A percentile compares a stretch with the other conserved stretches of the same genome.
These are phyloP conservation scores for Neotoma lepida DNA, from an alignment of 2,113 vertebrate genomes.

Conservation along the genomic window DNA sequence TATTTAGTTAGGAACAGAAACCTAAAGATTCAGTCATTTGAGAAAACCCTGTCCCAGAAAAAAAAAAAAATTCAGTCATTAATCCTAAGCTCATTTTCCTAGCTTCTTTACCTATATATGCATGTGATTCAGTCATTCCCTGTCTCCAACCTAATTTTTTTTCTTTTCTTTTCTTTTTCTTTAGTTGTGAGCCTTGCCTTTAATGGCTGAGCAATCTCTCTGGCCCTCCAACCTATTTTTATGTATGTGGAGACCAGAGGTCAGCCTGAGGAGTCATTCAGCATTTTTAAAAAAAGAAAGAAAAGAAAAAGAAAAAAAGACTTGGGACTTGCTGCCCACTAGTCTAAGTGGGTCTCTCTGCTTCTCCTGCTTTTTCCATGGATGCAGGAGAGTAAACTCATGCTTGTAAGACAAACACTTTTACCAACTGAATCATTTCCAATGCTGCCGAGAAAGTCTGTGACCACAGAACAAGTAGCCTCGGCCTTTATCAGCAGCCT, in stretches of 20 bases:
- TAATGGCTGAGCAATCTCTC: not conserved
- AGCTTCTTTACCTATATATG: not conserved
- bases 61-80: not conserved
- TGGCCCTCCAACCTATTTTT: not conserved
- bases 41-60: not conserved
- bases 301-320: not conserved
- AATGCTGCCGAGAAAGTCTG: conserved; percentile 17
- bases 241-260: not conserved
- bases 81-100: not conserved
- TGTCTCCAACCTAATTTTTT: not conserved
- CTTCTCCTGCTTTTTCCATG: too few relatives aligned
- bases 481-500: conserved; percentile 29
- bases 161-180: too few relatives aligned
- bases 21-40: not conserved
- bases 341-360: not conserved
- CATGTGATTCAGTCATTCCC: not conserved
- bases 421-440: not conserved
- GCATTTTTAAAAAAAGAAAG: not conserved
- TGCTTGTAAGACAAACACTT: not conserved
- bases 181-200: not conserved
- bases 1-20: not conserved
- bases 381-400: not conserved
- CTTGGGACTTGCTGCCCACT: not conserved
- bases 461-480: not conserved
- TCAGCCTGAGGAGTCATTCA: not conserved